phyloP scores from a whole-genome alignment of 2,113 vertebrate genomes.

The Myanophis thanlyinensis region DNA sequence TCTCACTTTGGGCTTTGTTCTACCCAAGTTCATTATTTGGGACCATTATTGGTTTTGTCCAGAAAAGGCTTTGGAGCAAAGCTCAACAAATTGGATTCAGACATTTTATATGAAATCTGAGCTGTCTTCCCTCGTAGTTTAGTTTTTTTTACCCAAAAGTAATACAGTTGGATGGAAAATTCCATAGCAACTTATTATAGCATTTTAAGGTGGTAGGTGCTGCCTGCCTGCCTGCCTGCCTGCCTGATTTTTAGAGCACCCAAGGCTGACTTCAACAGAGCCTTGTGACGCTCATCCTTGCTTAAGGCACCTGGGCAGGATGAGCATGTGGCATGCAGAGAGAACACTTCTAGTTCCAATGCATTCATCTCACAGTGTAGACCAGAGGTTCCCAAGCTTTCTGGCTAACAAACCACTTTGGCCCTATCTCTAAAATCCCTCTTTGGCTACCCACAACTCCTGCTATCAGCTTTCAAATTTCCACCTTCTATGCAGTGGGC shows the following conservation, averaged over 20 bases:
- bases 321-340: slow-evolving; percentile 85
- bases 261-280: slow-evolving; percentile 75
- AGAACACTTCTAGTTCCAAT: slow-evolving; percentile 76
- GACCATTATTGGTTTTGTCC: not conserved
- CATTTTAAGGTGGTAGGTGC: slow-evolving; percentile 74
- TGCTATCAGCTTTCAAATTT: slow-evolving; percentile 11
- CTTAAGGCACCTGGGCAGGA: slow-evolving; percentile 75
- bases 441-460: not conserved
- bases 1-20: not conserved
- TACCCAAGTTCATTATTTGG: not conserved
- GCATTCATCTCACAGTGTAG: slow-evolving; percentile 83
- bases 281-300: slow-evolving; percentile 83
- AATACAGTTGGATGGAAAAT: not conserved
- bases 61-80: not conserved
- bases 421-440: not conserved
- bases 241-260: slow-evolving; percentile 73
- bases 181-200: not conserved
- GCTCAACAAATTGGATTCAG: not conserved
- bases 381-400: slow-evolving; percentile 44
- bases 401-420: not conserved
- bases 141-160: not conserved
- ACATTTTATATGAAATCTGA: not conserved
- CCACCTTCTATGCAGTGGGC: not conserved
- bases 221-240: slow-evolving; percentile 78
- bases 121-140: not conserved